phyloP scores from a whole-genome alignment of 2,888 invertebrate species.

The Ophraella communa region DNA sequence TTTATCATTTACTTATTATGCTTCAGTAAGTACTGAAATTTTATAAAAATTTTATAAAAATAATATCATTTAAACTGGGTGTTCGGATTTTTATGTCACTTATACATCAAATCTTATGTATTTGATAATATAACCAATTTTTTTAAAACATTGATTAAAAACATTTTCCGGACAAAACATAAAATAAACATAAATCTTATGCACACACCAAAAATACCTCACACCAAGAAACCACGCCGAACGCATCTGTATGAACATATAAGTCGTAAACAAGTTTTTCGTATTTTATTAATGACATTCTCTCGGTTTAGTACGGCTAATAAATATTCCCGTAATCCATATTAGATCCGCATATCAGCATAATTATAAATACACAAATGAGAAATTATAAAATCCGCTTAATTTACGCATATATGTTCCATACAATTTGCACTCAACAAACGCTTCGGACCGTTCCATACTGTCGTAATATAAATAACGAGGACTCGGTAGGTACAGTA shows the following conservation, averaged over 20 bases:
- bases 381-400: constrained; percentile 40
- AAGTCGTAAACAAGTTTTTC: constrained; percentile 27
- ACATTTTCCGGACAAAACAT: neutral
- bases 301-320: constrained; percentile 17
- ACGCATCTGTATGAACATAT: constrained; percentile 5
- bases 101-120: neutral
- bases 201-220: neutral
- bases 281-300: constrained; percentile 25
- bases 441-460: constrained; percentile 48
- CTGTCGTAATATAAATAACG: constrained; percentile 57
- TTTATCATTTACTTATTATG: no score
- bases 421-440: constrained; percentile 38
- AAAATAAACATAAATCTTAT: neutral
- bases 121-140: neutral
- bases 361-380: constrained; percentile 43
- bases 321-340: constrained; percentile 41
- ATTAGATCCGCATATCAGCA: constrained; percentile 40
- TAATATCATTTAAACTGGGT: no score
- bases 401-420: constrained; percentile 34
- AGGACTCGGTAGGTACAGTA: constrained; percentile 58
- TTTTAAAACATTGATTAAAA: neutral
- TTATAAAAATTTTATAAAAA: no score
- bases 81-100: no score
- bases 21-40: no score
- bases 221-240: constrained; percentile 12